These are phyloP conservation scores for Benthosema pterotum DNA, from an alignment of 2,797 vertebrate species.

Conservation along the genomic window DNA sequence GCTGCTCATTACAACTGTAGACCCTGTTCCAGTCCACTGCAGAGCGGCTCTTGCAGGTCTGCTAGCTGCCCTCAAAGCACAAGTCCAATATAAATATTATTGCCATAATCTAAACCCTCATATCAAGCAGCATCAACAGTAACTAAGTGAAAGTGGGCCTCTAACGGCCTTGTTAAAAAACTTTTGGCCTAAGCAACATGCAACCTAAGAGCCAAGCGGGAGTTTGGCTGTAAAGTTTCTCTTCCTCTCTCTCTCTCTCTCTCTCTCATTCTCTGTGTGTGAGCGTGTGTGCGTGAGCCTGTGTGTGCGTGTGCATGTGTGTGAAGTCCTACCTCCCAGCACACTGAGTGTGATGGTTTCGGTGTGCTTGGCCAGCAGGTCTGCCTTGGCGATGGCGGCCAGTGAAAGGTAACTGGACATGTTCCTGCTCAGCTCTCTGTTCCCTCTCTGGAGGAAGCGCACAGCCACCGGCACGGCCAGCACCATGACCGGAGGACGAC, in stretches of 20 bases:
- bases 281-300: background rate
- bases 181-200: too few species aligned
- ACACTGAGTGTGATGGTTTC: conserved; percentile 87
- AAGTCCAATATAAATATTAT: background rate
- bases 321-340: conserved; percentile 88
- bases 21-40: conserved; percentile 33
- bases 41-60: conserved; percentile 39
- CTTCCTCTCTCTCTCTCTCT: background rate
- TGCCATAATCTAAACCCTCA: conserved; percentile 15
- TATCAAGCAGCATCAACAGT: conserved; percentile 22
- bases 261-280: background rate
- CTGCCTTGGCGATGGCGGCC: conserved; percentile 88
- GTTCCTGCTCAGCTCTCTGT: conserved; percentile 90
- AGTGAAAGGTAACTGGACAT: conserved; percentile 96
- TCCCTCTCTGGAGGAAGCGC: conserved; percentile 90
- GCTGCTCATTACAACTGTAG: conserved; percentile 35
- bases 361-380: conserved; percentile 90
- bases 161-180: background rate
- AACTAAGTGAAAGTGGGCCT: conserved; percentile 21
- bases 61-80: conserved; percentile 10
- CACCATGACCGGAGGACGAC: conserved; percentile 87
- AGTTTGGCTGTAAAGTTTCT: background rate
- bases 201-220: background rate
- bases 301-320: background rate
- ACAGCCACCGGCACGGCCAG: conserved; percentile 93